Conservation (phyloP, 2,797 vertebrate genomes). For the Myotis vivesi region DNA sequence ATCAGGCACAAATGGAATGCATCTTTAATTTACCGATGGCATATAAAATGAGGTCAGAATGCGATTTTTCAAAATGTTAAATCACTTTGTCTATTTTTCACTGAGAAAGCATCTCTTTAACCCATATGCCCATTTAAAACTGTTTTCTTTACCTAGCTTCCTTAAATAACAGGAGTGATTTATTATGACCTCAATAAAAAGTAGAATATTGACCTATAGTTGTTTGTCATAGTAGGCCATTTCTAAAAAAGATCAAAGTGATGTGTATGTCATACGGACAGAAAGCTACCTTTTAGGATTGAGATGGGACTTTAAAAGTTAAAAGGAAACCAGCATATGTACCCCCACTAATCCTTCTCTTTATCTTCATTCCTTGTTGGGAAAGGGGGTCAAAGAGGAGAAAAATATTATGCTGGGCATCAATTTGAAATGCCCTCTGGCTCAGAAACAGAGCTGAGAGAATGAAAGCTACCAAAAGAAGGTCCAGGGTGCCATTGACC, state of each 20-base stretch:
- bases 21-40: constrained; percentile 41
- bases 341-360: neutral
- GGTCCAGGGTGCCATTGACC: rapidly evolving
- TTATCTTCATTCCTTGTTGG: neutral
- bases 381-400: neutral
- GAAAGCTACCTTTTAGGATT: neutral
- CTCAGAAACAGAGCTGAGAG: neutral
- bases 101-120: constrained; percentile 40
- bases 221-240: neutral
- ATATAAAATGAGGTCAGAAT: constrained; percentile 45
- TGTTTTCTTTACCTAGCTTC: constrained; percentile 15
- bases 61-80: constrained; percentile 40
- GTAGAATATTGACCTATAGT: neutral
- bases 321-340: neutral
- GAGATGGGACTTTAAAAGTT: neutral
- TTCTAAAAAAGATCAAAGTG: constrained; percentile 53
- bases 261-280: neutral
- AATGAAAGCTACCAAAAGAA: neutral
- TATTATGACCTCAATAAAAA: constrained; percentile 41
- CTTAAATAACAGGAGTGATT: constrained; percentile 40
- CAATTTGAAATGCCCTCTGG: neutral
- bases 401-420: neutral
- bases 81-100: constrained; percentile 27
- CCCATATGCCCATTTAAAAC: neutral
- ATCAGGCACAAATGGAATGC: neutral